Evolutionary conservation across 2,113 vertebrate species (phyloP).

Genomic region (Pluvialis apricaria): DNA sequence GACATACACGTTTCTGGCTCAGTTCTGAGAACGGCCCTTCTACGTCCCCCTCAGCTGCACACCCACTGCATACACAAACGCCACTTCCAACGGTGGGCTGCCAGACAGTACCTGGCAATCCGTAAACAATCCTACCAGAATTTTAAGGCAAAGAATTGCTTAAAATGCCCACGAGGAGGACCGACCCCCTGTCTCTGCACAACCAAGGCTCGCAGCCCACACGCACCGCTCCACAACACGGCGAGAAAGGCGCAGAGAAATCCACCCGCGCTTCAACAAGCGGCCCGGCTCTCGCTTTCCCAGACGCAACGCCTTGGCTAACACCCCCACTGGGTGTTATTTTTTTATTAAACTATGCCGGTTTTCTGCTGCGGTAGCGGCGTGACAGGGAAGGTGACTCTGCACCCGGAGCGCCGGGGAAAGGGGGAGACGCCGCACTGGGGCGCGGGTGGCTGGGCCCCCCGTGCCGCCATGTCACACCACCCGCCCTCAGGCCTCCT

Average conservation of each 20-base stretch:
- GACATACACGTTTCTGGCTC: neutral
- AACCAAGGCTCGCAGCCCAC: neutral
- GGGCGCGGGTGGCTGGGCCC: neutral
- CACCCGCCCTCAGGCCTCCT: neutral
- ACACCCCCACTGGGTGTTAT: fast-evolving
- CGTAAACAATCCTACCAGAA: neutral
- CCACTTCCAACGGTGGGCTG: fast-evolving
- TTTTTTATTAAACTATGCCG: fast-evolving
- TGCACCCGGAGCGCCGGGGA: fast-evolving
- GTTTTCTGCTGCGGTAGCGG: fast-evolving
- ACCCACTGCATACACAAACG: neutral
- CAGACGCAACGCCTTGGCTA: fast-evolving
- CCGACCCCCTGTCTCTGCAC: neutral
- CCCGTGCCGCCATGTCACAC: neutral
- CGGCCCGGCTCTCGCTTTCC: neutral
- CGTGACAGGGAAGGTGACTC: fast-evolving
- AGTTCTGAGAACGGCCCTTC: neutral
- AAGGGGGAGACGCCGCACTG: neutral
- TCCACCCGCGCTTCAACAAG: too few relatives aligned
- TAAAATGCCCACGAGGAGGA: fast-evolving
- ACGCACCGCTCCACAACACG: fast-evolving
- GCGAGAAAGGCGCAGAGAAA: neutral
- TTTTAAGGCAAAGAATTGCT: neutral
- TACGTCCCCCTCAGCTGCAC: neutral
- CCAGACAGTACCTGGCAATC: fast-evolving